phyloP scores from a whole-genome alignment of 2,797 vertebrate genomes.

The Epinephelus awoara region DNA sequence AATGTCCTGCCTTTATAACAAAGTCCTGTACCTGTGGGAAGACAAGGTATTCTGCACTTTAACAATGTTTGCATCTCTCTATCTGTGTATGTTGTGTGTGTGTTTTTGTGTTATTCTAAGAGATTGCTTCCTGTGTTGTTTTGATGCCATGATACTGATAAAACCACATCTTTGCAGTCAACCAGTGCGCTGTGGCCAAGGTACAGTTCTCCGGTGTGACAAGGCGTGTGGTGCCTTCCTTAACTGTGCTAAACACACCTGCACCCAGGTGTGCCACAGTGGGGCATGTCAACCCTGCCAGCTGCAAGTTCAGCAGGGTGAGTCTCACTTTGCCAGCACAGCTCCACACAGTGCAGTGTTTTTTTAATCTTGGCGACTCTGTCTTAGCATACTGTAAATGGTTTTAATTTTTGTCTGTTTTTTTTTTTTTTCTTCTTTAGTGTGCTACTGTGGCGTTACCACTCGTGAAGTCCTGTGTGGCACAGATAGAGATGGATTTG shows the following conservation, averaged over 20 bases:
- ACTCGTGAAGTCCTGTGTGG: constrained; percentile 91
- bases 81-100: not conserved
- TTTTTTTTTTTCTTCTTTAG: constrained; percentile 71
- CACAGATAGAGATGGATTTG: constrained; percentile 88
- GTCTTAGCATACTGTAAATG: not conserved
- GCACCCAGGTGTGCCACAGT: constrained; percentile 92
- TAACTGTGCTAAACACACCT: constrained; percentile 93
- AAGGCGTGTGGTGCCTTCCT: constrained; percentile 89
- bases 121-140: not conserved
- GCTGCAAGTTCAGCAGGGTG: constrained; percentile 91
- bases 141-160: not conserved
- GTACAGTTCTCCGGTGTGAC: constrained; percentile 89
- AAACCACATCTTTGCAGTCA: constrained; percentile 84
- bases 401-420: not conserved
- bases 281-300: constrained; percentile 92
- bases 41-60: constrained; percentile 87
- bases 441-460: constrained; percentile 92
- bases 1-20: constrained; percentile 94
- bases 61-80: not conserved
- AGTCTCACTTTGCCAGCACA: constrained; percentile 41
- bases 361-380: not conserved
- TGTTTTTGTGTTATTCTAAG: not conserved
- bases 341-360: no score
- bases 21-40: constrained; percentile 95
- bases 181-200: constrained; percentile 95